phyloP scores from a whole-genome alignment of 2,797 vertebrate species.

The Coranthus polyacanthus region DNA sequence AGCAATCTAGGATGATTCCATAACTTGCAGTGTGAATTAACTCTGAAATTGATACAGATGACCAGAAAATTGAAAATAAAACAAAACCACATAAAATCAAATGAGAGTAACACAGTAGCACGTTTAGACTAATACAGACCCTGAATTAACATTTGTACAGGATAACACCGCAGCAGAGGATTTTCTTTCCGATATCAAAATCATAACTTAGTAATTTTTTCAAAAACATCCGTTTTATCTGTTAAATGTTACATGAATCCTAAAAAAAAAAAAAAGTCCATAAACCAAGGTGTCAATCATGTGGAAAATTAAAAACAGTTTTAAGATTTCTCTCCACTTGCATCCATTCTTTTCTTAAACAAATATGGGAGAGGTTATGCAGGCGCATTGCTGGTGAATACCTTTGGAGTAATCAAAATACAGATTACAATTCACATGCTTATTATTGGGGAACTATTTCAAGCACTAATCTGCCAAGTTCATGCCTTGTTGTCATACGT shows the following conservation, averaged over 20 bases:
- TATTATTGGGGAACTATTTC: conserved; percentile 74
- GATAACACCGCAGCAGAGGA: conserved; percentile 83
- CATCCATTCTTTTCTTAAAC: conserved; percentile 75
- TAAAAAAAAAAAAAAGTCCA: conserved; percentile 59
- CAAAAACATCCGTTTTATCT: conserved; percentile 78
- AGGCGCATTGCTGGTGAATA: conserved; percentile 88
- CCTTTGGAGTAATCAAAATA: conserved; percentile 84
- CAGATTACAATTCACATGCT: conserved; percentile 82
- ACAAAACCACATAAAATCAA: conserved; percentile 84
- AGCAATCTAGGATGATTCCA: conserved; percentile 91
- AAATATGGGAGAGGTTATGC: conserved; percentile 81
- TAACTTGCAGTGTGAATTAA: conserved; percentile 99
- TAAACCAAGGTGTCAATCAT: conserved; percentile 58
- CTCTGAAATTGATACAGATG: conserved; percentile 87
- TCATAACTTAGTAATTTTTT: conserved; percentile 77
- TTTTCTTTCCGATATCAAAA: conserved; percentile 79
- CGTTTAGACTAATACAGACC: conserved; percentile 91
- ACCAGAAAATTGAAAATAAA: conserved; percentile 74
- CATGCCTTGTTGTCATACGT: conserved; percentile 70
- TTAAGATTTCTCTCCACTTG: conserved; percentile 77
- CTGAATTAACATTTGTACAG: conserved; percentile 91
- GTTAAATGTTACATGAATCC: conserved; percentile 75
- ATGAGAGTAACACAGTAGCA: conserved; percentile 90
- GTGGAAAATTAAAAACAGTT: conserved; percentile 68
- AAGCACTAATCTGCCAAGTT: conserved; percentile 83